Base-by-base conservation (phyloP, 2,888 invertebrate genomes). In the Antheraea assamensis region DNA sequence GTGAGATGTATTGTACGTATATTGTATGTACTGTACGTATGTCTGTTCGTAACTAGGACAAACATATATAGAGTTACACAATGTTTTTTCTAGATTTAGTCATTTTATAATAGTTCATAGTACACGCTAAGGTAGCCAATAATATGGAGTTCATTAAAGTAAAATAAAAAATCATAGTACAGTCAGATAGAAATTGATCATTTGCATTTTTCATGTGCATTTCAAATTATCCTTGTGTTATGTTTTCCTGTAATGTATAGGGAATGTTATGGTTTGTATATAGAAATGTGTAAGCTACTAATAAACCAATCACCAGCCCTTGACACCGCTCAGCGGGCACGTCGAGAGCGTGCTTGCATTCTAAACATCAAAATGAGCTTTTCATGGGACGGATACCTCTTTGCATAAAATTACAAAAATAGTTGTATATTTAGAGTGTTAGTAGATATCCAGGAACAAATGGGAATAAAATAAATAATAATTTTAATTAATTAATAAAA, bases 321-420 rank as follows among this genome's bases (percentile, higher is more conserved):
- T 58, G 58, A 58, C 58, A 58, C 15, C 24, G 58, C 24, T 58
- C 24, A 58, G 24, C n/a, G n/a, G 2, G 21, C 24, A 58, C 64
- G 30, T 30, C 3, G 64, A 30, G 64, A 31, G 19, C 31, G 66
- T 66, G 31, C 66, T 66, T 31, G 21, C 31, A 66, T 66, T 66
- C 66, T 31, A 66, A 66, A 66, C 66, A 66, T 19, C 66, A 66
- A 66, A 31, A 31, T 1, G 31, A 66, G 31, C 66, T 66, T 58
- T 58, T 19, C 35, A 35, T 35, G 35, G 10, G 3, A 10, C n/a
- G 55, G 3, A 49, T 49, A 15, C 49, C 15, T 49, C 17, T n/a
- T n/a, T 49, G 19, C 15, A 19, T 49, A 49, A 13, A 49, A 49
- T 49, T 35, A 35, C 35, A 35, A 35, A 35, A 35, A 35, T 35